Conservation (phyloP, 2,113 vertebrate species). For the Actenoides hombroni region DNA sequence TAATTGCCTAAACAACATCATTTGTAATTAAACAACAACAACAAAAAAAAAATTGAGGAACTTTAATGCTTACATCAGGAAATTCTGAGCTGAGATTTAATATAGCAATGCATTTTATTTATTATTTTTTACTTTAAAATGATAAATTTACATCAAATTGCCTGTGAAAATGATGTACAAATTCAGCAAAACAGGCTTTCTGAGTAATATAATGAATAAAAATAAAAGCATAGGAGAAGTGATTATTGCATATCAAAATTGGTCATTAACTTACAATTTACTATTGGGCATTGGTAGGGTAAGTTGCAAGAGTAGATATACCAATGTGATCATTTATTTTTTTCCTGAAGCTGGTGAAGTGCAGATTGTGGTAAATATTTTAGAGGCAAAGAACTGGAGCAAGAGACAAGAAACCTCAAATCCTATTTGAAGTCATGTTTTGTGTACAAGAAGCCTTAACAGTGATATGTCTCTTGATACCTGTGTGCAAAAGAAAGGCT, state of each 20-base stretch:
- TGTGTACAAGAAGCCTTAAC: neutral
- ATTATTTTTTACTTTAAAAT: neutral
- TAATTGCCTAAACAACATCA: neutral
- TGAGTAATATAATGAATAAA: neutral
- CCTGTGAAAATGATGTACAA: neutral
- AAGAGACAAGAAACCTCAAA: neutral
- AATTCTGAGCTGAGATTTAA: neutral
- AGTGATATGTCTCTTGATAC: neutral
- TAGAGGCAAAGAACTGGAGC: neutral
- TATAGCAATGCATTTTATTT: neutral
- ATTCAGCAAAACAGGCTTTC: neutral
- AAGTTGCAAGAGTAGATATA: neutral
- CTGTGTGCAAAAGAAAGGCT: neutral
- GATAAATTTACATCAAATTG: neutral
- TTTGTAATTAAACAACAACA: neutral
- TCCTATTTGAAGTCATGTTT: neutral
- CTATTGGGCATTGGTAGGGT: neutral
- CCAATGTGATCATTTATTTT: rapidly evolving
- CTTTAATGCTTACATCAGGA: neutral
- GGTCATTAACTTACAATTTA: neutral
- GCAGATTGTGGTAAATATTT: neutral
- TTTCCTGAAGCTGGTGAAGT: neutral
- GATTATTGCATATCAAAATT: neutral
- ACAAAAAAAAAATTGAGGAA: neutral
- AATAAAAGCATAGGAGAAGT: neutral